A percentile compares a stretch with the other conserved stretches of the same genome.
These are phyloP conservation scores for Sakesphorus luctuosus DNA, from an alignment of 2,113 vertebrate genomes.

Conservation along the genomic window DNA sequence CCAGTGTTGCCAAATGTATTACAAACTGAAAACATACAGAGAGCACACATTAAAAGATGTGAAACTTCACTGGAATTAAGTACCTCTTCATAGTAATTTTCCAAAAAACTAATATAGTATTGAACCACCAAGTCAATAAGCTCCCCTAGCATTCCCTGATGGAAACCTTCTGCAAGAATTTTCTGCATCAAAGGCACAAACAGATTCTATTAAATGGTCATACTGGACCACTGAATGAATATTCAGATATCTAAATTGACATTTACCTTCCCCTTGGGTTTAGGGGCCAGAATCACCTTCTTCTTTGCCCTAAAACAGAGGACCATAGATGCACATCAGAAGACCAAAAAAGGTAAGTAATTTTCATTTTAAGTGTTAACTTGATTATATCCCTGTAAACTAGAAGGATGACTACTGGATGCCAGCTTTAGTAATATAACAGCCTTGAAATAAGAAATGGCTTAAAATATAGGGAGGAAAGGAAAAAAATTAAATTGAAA, in stretches of 20 bases:
- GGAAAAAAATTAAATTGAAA: not conserved
- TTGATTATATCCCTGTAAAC: not conserved
- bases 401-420: not conserved
- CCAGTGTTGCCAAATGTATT: not conserved
- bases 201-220: not conserved
- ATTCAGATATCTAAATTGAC: not conserved
- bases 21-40: not conserved
- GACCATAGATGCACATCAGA: not conserved
- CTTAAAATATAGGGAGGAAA: not conserved
- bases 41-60: not conserved
- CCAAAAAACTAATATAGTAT: not conserved
- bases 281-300: slow-evolving; percentile 88
- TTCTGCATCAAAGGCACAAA: not conserved
- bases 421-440: not conserved
- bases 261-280: slow-evolving; percentile 91
- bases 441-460: not conserved
- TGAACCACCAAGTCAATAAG: not conserved
- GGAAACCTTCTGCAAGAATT: not conserved
- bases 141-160: not conserved
- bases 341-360: not conserved
- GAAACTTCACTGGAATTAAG: not conserved
- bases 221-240: not conserved
- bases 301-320: slow-evolving; percentile 87
- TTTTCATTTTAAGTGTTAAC: not conserved
- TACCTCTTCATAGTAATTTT: not conserved